A percentile compares a stretch with the other conserved stretches of the same genome.
These are phyloP conservation scores for Listronotus oregonensis DNA, from an alignment of 1,140 invertebrate genomes.

Conservation along the genomic window DNA sequence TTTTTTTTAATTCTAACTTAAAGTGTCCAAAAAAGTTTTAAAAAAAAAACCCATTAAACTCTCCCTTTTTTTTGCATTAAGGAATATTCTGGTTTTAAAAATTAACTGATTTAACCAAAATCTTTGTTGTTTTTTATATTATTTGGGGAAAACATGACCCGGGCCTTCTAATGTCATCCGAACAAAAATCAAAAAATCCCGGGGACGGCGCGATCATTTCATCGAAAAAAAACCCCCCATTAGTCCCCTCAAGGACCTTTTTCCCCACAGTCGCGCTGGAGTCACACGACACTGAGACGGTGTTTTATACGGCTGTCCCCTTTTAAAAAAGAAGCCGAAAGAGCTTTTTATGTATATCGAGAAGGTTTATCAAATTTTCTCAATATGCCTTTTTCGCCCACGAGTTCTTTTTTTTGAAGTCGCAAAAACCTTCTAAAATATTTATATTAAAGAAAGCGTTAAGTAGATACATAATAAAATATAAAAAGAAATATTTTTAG, in stretches of 20 bases:
- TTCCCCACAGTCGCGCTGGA: slow-evolving; percentile 26
- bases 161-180: slow-evolving; percentile 38
- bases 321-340: slow-evolving; percentile 29
- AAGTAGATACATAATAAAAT: no score
- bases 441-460: no score
- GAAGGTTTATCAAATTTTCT: slow-evolving; percentile 27
- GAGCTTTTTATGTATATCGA: slow-evolving; percentile 24
- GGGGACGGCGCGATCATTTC: slow-evolving; percentile 2
- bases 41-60: no score
- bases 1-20: no score
- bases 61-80: no score
- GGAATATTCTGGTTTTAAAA: no score
- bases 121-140: not conserved
- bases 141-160: not conserved
- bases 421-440: no score
- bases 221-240: slow-evolving; percentile 24
- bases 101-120: no score
- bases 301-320: slow-evolving; percentile 32
- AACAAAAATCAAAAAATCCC: slow-evolving; percentile 33
- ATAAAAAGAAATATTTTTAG: no score
- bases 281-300: slow-evolving; percentile 23
- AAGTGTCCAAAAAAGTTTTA: no score
- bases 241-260: slow-evolving; percentile 27
- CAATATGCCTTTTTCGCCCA: slow-evolving; percentile 19
- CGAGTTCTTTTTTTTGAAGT: not conserved